phyloP scores from a whole-genome alignment of 1,140 invertebrate species.

The Euura saliciscinereae region DNA sequence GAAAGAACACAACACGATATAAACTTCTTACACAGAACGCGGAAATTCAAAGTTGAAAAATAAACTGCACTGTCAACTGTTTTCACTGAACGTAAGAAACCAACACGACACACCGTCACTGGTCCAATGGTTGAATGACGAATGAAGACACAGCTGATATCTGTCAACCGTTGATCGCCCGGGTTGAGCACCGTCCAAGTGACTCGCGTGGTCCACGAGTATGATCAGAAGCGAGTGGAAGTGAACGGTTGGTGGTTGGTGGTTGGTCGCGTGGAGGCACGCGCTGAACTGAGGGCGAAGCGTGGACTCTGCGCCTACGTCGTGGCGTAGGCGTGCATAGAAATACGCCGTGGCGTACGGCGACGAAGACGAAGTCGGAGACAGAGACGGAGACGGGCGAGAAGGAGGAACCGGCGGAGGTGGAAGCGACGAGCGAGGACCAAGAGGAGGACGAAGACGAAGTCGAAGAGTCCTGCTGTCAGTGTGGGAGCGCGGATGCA shows the following conservation, averaged over 20 bases:
- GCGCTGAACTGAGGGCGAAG: conserved; percentile 59
- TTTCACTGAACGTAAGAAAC: too few relatives aligned
- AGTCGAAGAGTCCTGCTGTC: background rate
- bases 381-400: conserved; percentile 17
- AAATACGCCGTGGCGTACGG: conserved; percentile 25
- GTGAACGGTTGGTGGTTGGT: conserved; percentile 51
- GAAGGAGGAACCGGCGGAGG: conserved; percentile 12
- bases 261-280: conserved; percentile 61
- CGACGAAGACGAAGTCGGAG: conserved; percentile 19
- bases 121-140: too few relatives aligned
- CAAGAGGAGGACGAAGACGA: conserved; percentile 2
- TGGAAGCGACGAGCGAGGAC: conserved; percentile 14
- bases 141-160: too few relatives aligned
- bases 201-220: conserved; percentile 5
- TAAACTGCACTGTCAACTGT: too few relatives aligned
- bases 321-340: conserved; percentile 54
- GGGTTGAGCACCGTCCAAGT: background rate
- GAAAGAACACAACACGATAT: too few relatives aligned
- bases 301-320: conserved; percentile 59
- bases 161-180: too few relatives aligned
- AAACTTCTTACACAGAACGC: too few relatives aligned
- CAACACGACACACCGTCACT: too few relatives aligned
- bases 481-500: background rate
- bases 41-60: too few relatives aligned
- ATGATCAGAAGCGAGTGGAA: conserved; percentile 21